Conservation (phyloP, 2,113 vertebrate species). For the Silurus asotus region DNA sequence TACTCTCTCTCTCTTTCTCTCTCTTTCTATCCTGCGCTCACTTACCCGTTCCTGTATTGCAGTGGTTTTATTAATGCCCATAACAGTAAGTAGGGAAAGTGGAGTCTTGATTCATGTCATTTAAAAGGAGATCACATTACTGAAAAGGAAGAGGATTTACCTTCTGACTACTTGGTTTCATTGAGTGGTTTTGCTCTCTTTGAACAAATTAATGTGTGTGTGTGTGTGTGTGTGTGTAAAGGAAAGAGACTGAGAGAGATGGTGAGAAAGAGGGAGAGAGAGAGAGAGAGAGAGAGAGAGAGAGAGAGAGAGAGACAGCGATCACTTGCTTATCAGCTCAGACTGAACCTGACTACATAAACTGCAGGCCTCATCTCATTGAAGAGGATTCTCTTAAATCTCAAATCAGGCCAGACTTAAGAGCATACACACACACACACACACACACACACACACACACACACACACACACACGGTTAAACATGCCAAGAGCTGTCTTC, state of each 20-base stretch:
- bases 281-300: no score
- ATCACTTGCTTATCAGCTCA: slow-evolving; percentile 56
- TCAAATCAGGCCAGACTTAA: slow-evolving; percentile 21
- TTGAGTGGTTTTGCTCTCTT: slow-evolving; percentile 28
- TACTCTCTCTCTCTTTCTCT: slow-evolving; percentile 2
- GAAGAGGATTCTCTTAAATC: slow-evolving; percentile 49
- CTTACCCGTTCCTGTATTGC: neutral
- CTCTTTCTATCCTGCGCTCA: neutral
- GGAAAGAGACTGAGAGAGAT: no score
- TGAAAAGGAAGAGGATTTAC: slow-evolving; percentile 31
- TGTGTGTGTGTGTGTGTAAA: slow-evolving; percentile 18
- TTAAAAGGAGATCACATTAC: slow-evolving; percentile 31
- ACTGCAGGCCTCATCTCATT: slow-evolving; percentile 64
- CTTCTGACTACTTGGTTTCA: slow-evolving; percentile 29
- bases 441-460: slow-evolving; percentile 14
- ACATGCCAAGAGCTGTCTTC: neutral
- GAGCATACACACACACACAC: slow-evolving; percentile 11
- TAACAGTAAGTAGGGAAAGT: slow-evolving; percentile 20
- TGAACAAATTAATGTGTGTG: slow-evolving; percentile 55
- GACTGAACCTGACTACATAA: slow-evolving; percentile 55
- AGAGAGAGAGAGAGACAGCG: neutral
- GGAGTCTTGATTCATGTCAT: slow-evolving; percentile 28
- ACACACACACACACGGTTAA: neutral
- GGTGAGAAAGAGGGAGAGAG: no score
- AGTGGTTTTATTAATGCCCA: slow-evolving; percentile 21